Conservation (phyloP, 2,113 vertebrate species). For the Micronycteris hirsuta region DNA sequence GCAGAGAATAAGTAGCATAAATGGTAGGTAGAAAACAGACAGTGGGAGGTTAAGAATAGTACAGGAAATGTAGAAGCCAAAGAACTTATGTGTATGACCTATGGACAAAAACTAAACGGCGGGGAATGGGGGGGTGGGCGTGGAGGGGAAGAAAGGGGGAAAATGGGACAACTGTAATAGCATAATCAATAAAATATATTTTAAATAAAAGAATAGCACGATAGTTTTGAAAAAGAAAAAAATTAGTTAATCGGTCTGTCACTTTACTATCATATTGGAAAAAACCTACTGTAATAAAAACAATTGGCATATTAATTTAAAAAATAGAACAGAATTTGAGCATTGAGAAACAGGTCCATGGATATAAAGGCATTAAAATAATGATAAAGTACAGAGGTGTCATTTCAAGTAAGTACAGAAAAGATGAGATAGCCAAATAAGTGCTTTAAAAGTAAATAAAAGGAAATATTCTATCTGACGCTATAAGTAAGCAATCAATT, state of each 20-base stretch:
- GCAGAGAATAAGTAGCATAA: too few species aligned
- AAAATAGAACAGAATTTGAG: not conserved
- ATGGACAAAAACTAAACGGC: too few species aligned
- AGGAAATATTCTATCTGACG: not conserved
- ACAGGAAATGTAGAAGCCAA: too few species aligned
- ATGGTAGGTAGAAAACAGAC: too few species aligned
- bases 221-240: not conserved
- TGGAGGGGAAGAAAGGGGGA: too few species aligned
- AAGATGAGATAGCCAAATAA: not conserved
- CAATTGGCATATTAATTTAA: not conserved
- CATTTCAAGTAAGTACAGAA: not conserved
- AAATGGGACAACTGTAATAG: too few species aligned
- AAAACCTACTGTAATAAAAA: not conserved
- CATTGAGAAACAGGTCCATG: not conserved
- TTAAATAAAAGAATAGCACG: not conserved
- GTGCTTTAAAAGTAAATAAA: not conserved
- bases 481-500: not conserved
- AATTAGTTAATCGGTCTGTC: not conserved
- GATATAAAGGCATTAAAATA: not conserved
- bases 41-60: too few species aligned
- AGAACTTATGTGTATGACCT: too few species aligned
- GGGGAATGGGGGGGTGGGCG: too few species aligned
- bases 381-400: not conserved
- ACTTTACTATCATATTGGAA: not conserved
- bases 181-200: too few species aligned